phyloP scores from a whole-genome alignment of 2,797 vertebrate genomes.

The Oryzias dopingdopingensis region DNA sequence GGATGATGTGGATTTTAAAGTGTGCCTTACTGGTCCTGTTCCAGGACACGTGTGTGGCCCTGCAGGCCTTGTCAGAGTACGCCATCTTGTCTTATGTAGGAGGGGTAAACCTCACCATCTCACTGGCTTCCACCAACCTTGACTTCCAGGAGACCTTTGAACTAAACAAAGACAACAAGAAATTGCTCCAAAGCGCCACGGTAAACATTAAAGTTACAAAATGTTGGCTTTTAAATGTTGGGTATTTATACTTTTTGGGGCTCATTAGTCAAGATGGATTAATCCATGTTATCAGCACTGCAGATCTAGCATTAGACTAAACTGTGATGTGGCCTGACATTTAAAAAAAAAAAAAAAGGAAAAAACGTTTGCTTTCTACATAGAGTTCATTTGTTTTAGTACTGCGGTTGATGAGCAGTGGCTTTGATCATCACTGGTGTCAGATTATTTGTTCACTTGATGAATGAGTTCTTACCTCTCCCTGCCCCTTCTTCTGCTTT shows the following conservation, averaged over 20 bases:
- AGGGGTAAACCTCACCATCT: slow-evolving; percentile 91
- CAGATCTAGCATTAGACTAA: slow-evolving; percentile 1
- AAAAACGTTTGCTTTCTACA: slow-evolving; percentile 8
- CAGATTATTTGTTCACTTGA: slow-evolving; percentile 70
- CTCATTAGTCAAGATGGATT: not conserved
- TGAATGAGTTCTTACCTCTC: slow-evolving; percentile 63
- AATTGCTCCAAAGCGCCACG: slow-evolving; percentile 88
- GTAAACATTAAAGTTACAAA: slow-evolving; percentile 58
- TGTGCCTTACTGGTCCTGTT: not conserved
- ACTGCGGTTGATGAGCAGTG: slow-evolving; percentile 37
- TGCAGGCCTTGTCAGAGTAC: slow-evolving; percentile 92
- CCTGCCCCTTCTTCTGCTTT: slow-evolving; percentile 55
- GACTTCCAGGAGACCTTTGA: slow-evolving; percentile 95
- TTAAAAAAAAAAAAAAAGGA: not conserved
- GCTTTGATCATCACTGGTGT: slow-evolving; percentile 66
- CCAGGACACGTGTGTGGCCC: slow-evolving; percentile 92
- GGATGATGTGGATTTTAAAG: not conserved
- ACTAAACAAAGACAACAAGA: slow-evolving; percentile 88
- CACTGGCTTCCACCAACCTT: slow-evolving; percentile 92
- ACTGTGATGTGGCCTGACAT: slow-evolving; percentile 10
- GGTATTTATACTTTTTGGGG: too few species aligned
- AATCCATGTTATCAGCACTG: slow-evolving; percentile 4
- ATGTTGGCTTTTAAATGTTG: not conserved
- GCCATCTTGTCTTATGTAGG: slow-evolving; percentile 91
- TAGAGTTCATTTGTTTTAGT: slow-evolving; percentile 17